Percentiles rank a stretch among this genome's conserved stretches.
Conservation (phyloP, 1,140 invertebrate species). For the Drosophila persimilis region DNA sequence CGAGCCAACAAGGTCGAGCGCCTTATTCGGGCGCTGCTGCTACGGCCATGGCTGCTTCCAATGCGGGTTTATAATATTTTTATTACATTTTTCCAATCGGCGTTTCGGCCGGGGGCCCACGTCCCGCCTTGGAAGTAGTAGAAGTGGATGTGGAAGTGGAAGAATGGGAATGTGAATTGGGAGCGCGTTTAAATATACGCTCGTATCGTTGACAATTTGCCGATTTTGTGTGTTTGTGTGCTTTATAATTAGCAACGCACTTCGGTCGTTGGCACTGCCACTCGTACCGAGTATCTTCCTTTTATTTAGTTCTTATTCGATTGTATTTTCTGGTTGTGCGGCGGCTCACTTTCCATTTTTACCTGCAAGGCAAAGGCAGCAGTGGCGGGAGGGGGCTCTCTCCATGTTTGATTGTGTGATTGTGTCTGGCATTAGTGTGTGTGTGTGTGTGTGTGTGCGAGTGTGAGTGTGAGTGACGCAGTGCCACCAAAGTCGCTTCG, state of each 20-base stretch:
- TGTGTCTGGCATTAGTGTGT: background rate
- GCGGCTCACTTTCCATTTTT: slow-evolving; percentile 75
- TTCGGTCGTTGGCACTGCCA: slow-evolving; percentile 73
- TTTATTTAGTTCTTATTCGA: slow-evolving; percentile 49
- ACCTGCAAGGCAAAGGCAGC: slow-evolving; percentile 56
- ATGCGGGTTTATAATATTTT: slow-evolving; percentile 68
- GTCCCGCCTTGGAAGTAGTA: slow-evolving; percentile 32
- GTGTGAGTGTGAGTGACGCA: slow-evolving; percentile 57
- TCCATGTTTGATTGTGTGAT: slow-evolving; percentile 9
- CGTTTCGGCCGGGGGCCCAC: slow-evolving; percentile 23
- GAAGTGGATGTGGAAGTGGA: slow-evolving; percentile 60
- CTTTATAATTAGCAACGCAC: slow-evolving; percentile 58
- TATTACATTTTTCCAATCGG: slow-evolving; percentile 65
- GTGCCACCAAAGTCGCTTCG: slow-evolving; percentile 59
- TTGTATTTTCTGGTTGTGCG: slow-evolving; percentile 12
- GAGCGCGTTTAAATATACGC: slow-evolving; percentile 56
- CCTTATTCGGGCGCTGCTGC: slow-evolving; percentile 59
- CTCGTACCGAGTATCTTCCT: slow-evolving; percentile 43
- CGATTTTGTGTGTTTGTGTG: slow-evolving; percentile 28
- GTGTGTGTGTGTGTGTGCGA: background rate
- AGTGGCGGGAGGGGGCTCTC: slow-evolving; percentile 24
- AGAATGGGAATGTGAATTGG: slow-evolving; percentile 31
- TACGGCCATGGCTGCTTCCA: slow-evolving; percentile 6
- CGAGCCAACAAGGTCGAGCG: slow-evolving; percentile 69
- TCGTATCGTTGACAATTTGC: slow-evolving; percentile 40